These are phyloP conservation scores for Chaetops frenatus DNA, from an alignment of 2,113 vertebrate genomes.

Conservation along the genomic window DNA sequence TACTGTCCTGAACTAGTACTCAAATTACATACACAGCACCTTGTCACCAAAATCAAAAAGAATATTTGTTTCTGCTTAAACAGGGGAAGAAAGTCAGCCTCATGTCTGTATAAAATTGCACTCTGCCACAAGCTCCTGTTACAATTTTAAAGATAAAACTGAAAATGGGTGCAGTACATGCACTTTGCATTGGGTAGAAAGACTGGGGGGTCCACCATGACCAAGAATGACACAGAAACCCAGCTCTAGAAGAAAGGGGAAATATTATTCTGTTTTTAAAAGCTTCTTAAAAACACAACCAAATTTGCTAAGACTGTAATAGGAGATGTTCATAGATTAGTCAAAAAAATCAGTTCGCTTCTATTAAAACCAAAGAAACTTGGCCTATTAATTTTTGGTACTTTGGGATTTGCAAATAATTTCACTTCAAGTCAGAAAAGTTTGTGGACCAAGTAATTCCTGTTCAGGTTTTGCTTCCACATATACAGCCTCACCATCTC, in stretches of 20 bases:
- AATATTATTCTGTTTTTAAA: not conserved
- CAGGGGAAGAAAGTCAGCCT: not conserved
- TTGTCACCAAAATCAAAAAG: not conserved
- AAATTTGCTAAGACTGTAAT: not conserved
- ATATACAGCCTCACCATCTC: rapidly evolving
- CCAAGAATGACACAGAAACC: not conserved
- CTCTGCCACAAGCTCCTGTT: not conserved
- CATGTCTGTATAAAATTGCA: not conserved
- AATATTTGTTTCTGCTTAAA: not conserved
- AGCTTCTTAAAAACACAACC: not conserved
- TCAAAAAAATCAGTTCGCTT: not conserved
- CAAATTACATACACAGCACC: not conserved
- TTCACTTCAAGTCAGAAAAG: not conserved
- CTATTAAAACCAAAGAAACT: not conserved
- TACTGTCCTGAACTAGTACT: not conserved
- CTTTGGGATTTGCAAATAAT: not conserved
- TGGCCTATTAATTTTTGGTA: not conserved
- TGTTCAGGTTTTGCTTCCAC: not conserved
- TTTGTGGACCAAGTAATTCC: not conserved
- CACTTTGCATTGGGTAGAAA: not conserved
- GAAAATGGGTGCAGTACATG: not conserved
- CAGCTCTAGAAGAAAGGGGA: not conserved
- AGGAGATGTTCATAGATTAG: not conserved
- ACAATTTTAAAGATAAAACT: not conserved
- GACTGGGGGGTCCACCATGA: not conserved